Percentiles rank a stretch among this genome's conserved stretches.
These are phyloP conservation scores for Conomelus anceps DNA, from an alignment of 2,888 invertebrate species.

Conservation along the genomic window DNA sequence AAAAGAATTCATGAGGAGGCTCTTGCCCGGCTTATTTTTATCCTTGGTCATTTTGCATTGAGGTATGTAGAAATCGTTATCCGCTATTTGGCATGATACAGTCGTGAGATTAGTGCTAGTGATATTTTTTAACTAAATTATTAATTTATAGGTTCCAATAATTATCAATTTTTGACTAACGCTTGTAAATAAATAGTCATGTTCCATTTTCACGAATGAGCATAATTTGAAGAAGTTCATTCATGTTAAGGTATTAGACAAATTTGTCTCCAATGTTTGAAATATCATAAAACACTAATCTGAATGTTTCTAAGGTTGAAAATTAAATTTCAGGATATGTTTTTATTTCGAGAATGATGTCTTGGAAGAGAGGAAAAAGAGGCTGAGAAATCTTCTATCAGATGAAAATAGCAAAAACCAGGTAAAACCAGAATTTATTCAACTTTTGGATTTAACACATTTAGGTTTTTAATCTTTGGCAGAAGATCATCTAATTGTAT, in stretches of 20 bases:
- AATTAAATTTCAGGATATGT: slow-evolving; percentile 54
- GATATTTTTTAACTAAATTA: too few species aligned
- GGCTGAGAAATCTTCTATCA: slow-evolving; percentile 35
- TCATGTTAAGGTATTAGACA: too few species aligned
- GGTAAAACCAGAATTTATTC: background rate
- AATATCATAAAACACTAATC: too few species aligned
- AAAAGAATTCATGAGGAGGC: slow-evolving; percentile 27
- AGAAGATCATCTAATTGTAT: too few species aligned
- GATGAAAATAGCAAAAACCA: background rate
- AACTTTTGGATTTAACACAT: background rate
- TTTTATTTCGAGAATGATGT: slow-evolving; percentile 75
- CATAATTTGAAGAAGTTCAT: too few species aligned
- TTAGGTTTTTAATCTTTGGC: too few species aligned
- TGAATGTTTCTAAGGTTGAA: background rate
- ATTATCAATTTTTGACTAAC: too few species aligned
- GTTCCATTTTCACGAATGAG: too few species aligned
- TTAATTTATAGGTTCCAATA: too few species aligned
- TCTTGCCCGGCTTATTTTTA: slow-evolving; percentile 46
- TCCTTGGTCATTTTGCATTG: slow-evolving; percentile 70
- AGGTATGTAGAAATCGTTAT: slow-evolving; percentile 26
- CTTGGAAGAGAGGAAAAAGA: slow-evolving; percentile 71
- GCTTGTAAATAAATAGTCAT: too few species aligned
- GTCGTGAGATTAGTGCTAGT: too few species aligned
- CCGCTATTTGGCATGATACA: background rate
- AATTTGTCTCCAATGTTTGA: too few species aligned